Evolutionary conservation across 2,797 vertebrate species (phyloP).

Genomic region (Sylvia borin): DNA sequence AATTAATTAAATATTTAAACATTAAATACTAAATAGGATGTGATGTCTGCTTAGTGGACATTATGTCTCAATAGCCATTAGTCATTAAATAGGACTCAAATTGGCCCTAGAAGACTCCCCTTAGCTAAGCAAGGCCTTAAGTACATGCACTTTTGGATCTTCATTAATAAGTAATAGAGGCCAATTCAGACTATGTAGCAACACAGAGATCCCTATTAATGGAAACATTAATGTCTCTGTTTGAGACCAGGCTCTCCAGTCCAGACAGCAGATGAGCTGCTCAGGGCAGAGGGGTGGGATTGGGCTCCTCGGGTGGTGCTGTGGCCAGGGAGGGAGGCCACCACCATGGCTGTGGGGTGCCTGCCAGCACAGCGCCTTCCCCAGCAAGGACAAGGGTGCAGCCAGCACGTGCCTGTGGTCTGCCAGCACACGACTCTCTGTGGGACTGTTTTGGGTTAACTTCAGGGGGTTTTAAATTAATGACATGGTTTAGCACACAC

Average conservation of each 20-base stretch:
- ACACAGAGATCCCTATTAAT: conserved; percentile 71
- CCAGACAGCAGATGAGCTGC: conserved; percentile 36
- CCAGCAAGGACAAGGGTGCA: neutral
- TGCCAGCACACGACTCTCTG: fast-evolving
- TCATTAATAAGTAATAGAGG: conserved; percentile 70
- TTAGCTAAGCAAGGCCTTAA: conserved; percentile 68
- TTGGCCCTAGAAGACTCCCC: conserved; percentile 56
- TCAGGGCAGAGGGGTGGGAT: neutral
- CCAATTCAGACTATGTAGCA: conserved; percentile 56
- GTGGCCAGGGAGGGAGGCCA: fast-evolving
- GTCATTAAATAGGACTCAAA: conserved; percentile 70
- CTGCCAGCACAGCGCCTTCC: neutral
- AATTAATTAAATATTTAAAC: conserved; percentile 82
- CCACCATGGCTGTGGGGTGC: fast-evolving
- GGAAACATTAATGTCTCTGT: conserved; percentile 68
- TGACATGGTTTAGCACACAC: neutral
- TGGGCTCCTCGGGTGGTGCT: fast-evolving
- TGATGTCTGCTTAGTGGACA: conserved; percentile 76
- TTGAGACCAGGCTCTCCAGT: conserved; percentile 37
- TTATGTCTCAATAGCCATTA: conserved; percentile 76
- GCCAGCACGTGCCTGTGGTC: neutral
- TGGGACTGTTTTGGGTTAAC: neutral
- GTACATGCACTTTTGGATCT: conserved; percentile 66
- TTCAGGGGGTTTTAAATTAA: neutral
- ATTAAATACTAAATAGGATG: conserved; percentile 77